Base-by-base conservation (phyloP, 1,140 invertebrate genomes). In the Eurosta solidaginis region DNA sequence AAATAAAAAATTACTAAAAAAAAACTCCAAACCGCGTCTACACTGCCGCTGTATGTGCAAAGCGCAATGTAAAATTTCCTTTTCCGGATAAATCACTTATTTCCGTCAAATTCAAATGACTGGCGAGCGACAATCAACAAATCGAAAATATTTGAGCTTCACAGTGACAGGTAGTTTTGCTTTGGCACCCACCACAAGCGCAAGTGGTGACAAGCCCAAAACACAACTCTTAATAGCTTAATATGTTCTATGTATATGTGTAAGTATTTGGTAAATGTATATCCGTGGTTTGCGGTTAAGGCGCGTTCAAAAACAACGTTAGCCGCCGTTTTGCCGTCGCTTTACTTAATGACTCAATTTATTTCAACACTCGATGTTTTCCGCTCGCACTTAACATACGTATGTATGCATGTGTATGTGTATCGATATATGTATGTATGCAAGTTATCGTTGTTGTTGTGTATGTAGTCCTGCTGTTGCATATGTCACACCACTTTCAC, bases 401-500 rank as follows among this genome's bases (percentile, higher is more conserved):
- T 59, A 29, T 59, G 12, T 29, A 59, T 14, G n/a, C n/a, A n/a
- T n/a, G n/a, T n/a, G n/a, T n/a, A n/a, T n/a, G n/a, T n/a, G n/a
- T n/a, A n/a, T n/a, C n/a, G n/a, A n/a, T n/a, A n/a, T n/a, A n/a
- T n/a, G n/a, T n/a, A n/a, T n/a, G n/a, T n/a, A n/a, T n/a, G n/a
- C n/a, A n/a, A n/a, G n/a, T n/a, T n/a, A n/a, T n/a, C n/a, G n/a
- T n/a, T n/a, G n/a, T n/a, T n/a, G n/a, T n/a, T n/a, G n/a, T n/a
- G 27, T 59, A 33, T 29, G 25, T 59, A 33, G 25, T 33, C 14
- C 17, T 59, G n/a, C 25, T 40, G 6, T 68, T 68, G 33, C 27
- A 42, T 40, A 7, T 74, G 40, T 45, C 73, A 29, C 44, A 74
- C 73, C 73, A 74, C 40, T 74, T 74, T 74, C 73, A 74, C 63